These are phyloP conservation scores for Protosalanx chinensis DNA, from an alignment of 2,797 vertebrate genomes.

Conservation along the genomic window DNA sequence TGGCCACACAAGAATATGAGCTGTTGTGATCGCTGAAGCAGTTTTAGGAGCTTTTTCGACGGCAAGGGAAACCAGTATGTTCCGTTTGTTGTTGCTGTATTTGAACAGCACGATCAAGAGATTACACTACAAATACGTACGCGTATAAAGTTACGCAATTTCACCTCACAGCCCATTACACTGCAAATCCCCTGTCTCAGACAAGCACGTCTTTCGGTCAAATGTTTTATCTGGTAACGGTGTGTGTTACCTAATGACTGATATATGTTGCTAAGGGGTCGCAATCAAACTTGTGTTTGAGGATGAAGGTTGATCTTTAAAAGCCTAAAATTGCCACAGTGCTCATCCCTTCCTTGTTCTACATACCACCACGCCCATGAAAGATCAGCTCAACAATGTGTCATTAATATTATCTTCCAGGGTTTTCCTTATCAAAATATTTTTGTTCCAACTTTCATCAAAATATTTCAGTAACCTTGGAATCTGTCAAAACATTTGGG, in stretches of 20 bases:
- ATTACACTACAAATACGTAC: not conserved
- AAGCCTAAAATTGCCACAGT: slow-evolving; percentile 11
- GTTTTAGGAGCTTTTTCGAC: no score
- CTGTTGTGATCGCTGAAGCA: no score
- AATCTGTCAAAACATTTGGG: slow-evolving; percentile 71
- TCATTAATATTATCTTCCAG: slow-evolving; percentile 61
- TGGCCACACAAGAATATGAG: not conserved
- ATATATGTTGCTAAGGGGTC: slow-evolving; percentile 23
- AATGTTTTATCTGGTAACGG: not conserved
- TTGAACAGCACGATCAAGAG: no score
- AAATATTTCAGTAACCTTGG: slow-evolving; percentile 71
- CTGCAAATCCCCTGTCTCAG: not conserved
- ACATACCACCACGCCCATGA: slow-evolving; percentile 49
- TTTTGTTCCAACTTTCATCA: slow-evolving; percentile 62
- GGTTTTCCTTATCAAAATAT: slow-evolving; percentile 68
- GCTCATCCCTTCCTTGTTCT: slow-evolving; percentile 52
- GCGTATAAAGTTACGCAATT: not conserved
- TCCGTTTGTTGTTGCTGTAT: no score
- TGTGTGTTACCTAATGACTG: slow-evolving; percentile 7
- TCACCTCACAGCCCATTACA: slow-evolving; percentile 1
- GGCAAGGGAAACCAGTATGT: no score
- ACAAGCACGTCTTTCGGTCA: slow-evolving; percentile 1
- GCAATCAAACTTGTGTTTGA: slow-evolving; percentile 20
- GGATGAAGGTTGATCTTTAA: slow-evolving; percentile 19
- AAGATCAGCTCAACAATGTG: slow-evolving; percentile 55